Base-by-base conservation (phyloP, 2,888 invertebrate genomes). In the Tholera decimalis region DNA sequence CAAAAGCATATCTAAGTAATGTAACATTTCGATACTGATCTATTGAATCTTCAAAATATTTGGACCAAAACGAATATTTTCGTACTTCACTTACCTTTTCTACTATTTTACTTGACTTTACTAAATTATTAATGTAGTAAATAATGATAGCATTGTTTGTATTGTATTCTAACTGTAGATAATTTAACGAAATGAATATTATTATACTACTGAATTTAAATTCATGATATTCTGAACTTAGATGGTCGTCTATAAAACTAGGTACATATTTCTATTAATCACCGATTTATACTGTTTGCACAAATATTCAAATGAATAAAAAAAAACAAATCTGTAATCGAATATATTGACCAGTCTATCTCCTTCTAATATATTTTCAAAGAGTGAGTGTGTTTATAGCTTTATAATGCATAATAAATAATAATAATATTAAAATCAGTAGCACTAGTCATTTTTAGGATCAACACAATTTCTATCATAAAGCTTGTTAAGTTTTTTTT, bases 391-490 rank as follows among this genome's bases (percentile, higher is more conserved):
- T 60, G 44, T 62, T 59, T 72, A 44, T 69, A 50, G 11, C 13
- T 39, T 44, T 47, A 33, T 50, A 70, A 53, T 53, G 33, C 56
- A 55, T 72, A 53, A 56, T 75, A 46, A 53, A 64, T 70, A 56
- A 44, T 83, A 80, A n/a, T n/a, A n/a, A n/a, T n/a, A n/a, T n/a
- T n/a, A n/a, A n/a, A n/a, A n/a, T n/a, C n/a, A n/a, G n/a, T n/a
- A 77, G 68, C 80, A 80, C 80, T 80, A 80, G 80, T 80, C 80
- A 80, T 83, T 66, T 30, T 80, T 79, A 82, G 44, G 67, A 60
- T 62, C 83, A 26, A 37, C 20, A 54, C 80, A 79, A 61, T 61
- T 18, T 62, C 44, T 56, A 20, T 39, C 44, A 39, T 51, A 53
- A 60, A 22, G 37, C 47, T 65, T 67, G 54, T 79, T 79, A 55